Base-by-base conservation (phyloP, 92 coral and sea anemone genomes). In the Plumapathes pennacea region DNA sequence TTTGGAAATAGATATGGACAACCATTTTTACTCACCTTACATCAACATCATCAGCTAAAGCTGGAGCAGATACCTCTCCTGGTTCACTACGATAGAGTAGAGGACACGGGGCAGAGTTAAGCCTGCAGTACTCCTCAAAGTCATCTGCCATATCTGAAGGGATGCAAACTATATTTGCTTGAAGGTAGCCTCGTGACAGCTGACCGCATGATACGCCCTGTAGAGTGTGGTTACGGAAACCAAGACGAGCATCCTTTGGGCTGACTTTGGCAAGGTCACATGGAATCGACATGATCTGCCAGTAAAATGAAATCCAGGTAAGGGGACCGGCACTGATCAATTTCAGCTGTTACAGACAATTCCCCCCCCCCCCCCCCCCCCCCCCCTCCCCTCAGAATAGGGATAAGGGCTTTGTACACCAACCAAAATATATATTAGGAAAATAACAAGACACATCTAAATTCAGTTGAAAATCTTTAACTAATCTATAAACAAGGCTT, bases 91-190 rank as follows among this genome's bases (percentile, higher is more conserved):
- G 69, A 39, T 32, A 46, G 13, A 62, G 69, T 21, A 28, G 24
- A 31, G 69, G 69, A 13, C 45, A 46, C 2, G 69, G 57, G 4
- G 23, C 45, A 25, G 55, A 32, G 57, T 62, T 62, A 13, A n/a
- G 25, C 10, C 17, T 4, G 31, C 69, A 62, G 23, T 45, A 28
- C 9, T 32, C 37, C 29, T 62, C 69, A 32, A 62, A 60, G 53
- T 60, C 67, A 60, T 60, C 67, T 9, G 67, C 67, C 54, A 62
- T 9, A 10, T 18, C 12, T 24, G 57, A 46, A 17, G 69, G 69
- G 25, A 62, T 10, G 8, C 69, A 62, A 2, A 56, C 69, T 22
- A 62, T 62, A 56, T 62, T 62, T 13, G 56, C 40, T 47, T 62
- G 69, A 12, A 62, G 57, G 48, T 32, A 62, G 10, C 69, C 69